Evolutionary conservation across 1,140 invertebrate species (phyloP), one percentile per base, ranked within the genome.

Genomic region (Rhyzopertha dominica): DNA sequence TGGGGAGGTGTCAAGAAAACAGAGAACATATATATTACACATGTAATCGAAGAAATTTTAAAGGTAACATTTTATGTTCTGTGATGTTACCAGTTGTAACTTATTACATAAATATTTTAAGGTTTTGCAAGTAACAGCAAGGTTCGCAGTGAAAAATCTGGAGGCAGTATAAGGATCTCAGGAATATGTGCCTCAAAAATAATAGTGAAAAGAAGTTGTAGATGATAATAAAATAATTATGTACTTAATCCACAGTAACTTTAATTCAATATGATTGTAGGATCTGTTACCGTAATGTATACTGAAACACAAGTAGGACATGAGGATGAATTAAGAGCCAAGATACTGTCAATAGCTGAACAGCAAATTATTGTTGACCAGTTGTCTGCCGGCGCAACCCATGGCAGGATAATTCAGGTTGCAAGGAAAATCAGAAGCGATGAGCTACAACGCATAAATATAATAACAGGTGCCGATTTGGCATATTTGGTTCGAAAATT

Each of bases 401-500:
- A 30, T 13, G 28, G 17, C 12, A 4, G 10, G 17, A 30, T 30
- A 4, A 5, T 30, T 4, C 12, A 30, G 28, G 28, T 13, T 30
- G 28, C 10, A 4, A 10, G 10, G 17, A 30, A 13, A 13, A 5
- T 30, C 5, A 30, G 3, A 10, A 10, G 3, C 10, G 4, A 30
- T 16, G 17, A 30, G 17, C 10, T 30, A 8, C 24, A 26, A 26
- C 7, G 7, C 24, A 26, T n/a, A 30, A 30, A 16, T 37, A 19
- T 37, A 13, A 14, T 22, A 18, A 37, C 20, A 2, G 10, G 4
- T 18, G 16, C 4, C 13, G 32, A 5, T 37, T 19, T 37, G 2
- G 20, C 35, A 16, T 19, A 37, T 37, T 37, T 37, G 9, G 17
- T 19, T 22, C 20, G 42, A 16, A 44, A 36, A 30, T 36, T 14